Base-by-base conservation (phyloP, 2,888 invertebrate species). In the Atherix ibis region DNA sequence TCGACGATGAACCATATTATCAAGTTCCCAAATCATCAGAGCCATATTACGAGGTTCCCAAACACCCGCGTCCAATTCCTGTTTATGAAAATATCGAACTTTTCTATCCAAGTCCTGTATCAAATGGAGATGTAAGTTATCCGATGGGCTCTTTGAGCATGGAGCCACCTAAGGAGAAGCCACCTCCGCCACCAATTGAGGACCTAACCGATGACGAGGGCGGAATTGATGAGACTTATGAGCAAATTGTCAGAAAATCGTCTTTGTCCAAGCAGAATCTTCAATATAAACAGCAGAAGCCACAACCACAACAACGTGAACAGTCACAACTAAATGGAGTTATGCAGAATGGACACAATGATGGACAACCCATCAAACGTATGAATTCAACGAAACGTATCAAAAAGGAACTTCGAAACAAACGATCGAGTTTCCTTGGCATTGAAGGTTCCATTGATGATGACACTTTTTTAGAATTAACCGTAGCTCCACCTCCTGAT, bases 81-180 rank as follows among this genome's bases (percentile, higher is more conserved):
- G 52, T 72, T 22, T 73, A 73, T 48, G 73, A 73, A 46, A 73
- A 73, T 43, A 67, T 72, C 31, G 68, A 71, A 40, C 63, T 72
- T 39, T 68, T 70, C 48, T 70, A 66, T 41, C 31, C 36, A 13
- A 19, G 31, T 16, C 18, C 31, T n/a, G 25, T 63, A 44, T 63
- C 58, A 33, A 44, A 49, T 4, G 42, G 32, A 4, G 47, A 52
- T 19, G 32, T 18, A 19, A 55, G 57, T 18, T 53, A 53, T 5
- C 46, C 47, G 2, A 53, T 46, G 34, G 38, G 26, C 15, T 13
- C 46, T 31, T 38, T 40, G 16, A 60, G 45, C 24, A 40, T 75
- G 49, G 79, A 82, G 50, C 84, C 84, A 10, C 82, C 82, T n/a
- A 81, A 75, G 50, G 83, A 83, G 51, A 84, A 84, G 49, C 87